Evolutionary conservation across 35 echinoderm and acorn worm genomes (phyloP).

Genomic region (Hemicentrotus pulcherrimus): DNA sequence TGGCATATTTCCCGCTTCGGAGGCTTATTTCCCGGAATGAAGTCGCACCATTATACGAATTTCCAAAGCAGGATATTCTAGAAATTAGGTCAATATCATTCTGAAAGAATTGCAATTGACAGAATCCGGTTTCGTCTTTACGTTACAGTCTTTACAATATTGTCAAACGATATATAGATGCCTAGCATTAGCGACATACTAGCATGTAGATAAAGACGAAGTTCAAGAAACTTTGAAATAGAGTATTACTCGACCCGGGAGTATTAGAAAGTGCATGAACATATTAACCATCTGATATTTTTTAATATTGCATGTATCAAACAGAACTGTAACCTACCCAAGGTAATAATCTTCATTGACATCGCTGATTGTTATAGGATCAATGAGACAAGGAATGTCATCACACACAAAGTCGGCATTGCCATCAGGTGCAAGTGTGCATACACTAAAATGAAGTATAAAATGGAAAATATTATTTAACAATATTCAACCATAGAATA

Average conservation of each 20-base stretch:
- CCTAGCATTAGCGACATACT: not conserved
- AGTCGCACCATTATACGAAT: not conserved
- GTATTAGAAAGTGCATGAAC: too few relatives aligned
- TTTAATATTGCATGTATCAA: too few relatives aligned
- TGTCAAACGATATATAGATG: not conserved
- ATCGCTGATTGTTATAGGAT: slow-evolving; percentile 43
- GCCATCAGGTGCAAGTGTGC: not conserved
- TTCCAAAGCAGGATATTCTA: not conserved
- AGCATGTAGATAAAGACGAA: not conserved
- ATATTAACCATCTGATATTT: too few relatives aligned
- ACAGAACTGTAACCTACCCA: slow-evolving; percentile 60
- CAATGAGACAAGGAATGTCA: slow-evolving; percentile 62
- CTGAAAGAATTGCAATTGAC: too few relatives aligned
- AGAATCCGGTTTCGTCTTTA: too few relatives aligned
- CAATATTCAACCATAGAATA: too few relatives aligned
- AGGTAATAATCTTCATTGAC: slow-evolving; percentile 51
- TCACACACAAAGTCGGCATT: slow-evolving; percentile 41
- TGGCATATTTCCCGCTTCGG: too few relatives aligned
- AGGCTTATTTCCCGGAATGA: too few relatives aligned
- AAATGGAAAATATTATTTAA: not conserved
- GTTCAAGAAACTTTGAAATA: slow-evolving; percentile 17
- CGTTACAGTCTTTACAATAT: too few relatives aligned
- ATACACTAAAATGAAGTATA: slow-evolving; percentile 28
- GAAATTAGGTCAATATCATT: not conserved
- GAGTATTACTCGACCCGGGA: too few relatives aligned